Conservation (phyloP, 2,888 invertebrate species). For the Hofmannophila pseudospretella region DNA sequence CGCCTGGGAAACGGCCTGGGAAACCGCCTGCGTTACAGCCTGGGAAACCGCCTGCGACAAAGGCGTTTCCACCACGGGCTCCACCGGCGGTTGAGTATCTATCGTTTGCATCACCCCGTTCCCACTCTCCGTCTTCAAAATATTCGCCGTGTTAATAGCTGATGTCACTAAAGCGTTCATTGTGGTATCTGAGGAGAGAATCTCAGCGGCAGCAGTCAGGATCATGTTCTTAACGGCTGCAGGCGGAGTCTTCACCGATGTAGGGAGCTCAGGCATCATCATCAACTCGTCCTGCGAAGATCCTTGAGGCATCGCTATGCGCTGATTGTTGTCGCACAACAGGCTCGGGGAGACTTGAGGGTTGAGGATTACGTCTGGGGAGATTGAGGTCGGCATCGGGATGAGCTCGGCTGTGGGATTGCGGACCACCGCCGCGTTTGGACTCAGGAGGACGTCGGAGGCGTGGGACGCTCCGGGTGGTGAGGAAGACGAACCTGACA, state of each 20-base stretch:
- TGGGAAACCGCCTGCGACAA: conserved; percentile 75
- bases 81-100: conserved; percentile 44
- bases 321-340: conserved; percentile 52
- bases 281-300: conserved; percentile 50
- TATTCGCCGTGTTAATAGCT: conserved; percentile 71
- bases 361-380: conserved; percentile 80
- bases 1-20: conserved; percentile 68
- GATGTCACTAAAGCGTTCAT: conserved; percentile 78
- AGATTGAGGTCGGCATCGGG: conserved; percentile 51
- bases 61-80: conserved; percentile 54
- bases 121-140: conserved; percentile 54
- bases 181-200: conserved; percentile 80
- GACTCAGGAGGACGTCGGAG: conserved; percentile 54
- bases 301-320: conserved; percentile 35
- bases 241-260: conserved; percentile 74
- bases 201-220: conserved; percentile 84
- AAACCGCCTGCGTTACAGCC: conserved; percentile 67
- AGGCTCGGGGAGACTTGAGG: conserved; percentile 78
- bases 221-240: conserved; percentile 86
- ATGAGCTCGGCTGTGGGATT: conserved; percentile 44
- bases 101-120: conserved; percentile 26
- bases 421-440: conserved; percentile 47
- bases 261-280: conserved; percentile 54
- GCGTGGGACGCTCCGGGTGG: conserved; percentile 54
- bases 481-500: conserved; percentile 47